Conservation (phyloP, 2,888 invertebrate genomes). For the Drosophila siamana region DNA sequence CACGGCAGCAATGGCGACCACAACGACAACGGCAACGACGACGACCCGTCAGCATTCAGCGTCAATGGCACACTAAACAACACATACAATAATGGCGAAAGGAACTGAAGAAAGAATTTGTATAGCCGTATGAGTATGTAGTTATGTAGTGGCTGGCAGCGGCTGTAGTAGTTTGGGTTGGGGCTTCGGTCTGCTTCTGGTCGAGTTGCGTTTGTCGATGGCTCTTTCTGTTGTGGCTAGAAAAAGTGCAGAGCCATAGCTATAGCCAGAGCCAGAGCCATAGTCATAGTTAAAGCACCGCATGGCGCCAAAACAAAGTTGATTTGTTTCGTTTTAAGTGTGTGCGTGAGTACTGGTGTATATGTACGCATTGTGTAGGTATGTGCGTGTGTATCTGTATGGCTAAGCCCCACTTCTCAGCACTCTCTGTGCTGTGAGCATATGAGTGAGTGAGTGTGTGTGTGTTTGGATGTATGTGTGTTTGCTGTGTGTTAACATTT, state of each 20-base stretch:
- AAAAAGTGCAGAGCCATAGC: constrained; percentile 57
- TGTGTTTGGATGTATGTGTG: too few relatives aligned
- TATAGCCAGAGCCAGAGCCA: constrained; percentile 15
- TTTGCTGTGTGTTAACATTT: constrained; percentile 67
- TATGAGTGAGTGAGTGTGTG: constrained; percentile 6
- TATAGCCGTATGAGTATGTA: constrained; percentile 27
- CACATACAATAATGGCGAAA: constrained; percentile 66
- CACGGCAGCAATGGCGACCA: constrained; percentile 15
- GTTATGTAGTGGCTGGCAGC: constrained; percentile 7
- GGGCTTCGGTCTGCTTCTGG: constrained; percentile 43
- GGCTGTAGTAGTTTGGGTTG: constrained; percentile 7
- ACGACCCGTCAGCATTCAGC: constrained; percentile 76
- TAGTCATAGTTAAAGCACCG: constrained; percentile 34
- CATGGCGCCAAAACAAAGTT: constrained; percentile 80
- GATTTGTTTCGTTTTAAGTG: constrained; percentile 71
- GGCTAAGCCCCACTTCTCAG: constrained; percentile 40
- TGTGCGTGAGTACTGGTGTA: constrained; percentile 41
- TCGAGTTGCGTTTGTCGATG: constrained; percentile 67
- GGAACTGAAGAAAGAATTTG: constrained; percentile 56
- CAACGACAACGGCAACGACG: constrained; percentile 38
- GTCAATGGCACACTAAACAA: constrained; percentile 77
- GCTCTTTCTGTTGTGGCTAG: constrained; percentile 59
- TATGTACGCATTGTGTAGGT: constrained; percentile 16
- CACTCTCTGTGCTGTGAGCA: constrained; percentile 12
- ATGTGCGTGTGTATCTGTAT: constrained; percentile 12